These are phyloP conservation scores for Mus spretus DNA, from an alignment of 2,797 vertebrate species.

Conservation along the genomic window DNA sequence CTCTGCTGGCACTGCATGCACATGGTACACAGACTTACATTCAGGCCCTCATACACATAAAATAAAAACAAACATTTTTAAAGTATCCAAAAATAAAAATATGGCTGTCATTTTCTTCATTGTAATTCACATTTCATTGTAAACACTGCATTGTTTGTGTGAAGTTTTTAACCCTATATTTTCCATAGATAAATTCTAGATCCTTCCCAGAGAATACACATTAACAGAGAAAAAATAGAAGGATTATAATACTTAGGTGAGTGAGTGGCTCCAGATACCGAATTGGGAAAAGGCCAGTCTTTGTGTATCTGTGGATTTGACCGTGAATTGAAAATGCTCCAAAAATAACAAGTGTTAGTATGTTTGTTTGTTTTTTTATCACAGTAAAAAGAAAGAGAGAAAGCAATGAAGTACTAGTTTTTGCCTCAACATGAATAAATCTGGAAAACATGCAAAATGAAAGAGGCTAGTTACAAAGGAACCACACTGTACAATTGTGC, in stretches of 20 bases:
- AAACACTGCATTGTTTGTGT: neutral
- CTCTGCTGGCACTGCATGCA: neutral
- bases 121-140: neutral
- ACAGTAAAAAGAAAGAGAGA: neutral
- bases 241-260: neutral
- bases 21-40: neutral
- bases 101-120: neutral
- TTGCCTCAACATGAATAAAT: neutral
- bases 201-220: neutral
- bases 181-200: neutral
- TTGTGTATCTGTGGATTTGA: no score
- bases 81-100: neutral
- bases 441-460: slow-evolving; percentile 29
- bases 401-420: neutral
- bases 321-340: neutral
- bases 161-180: neutral
- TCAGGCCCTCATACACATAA: neutral
- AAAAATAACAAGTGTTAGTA: neutral
- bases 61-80: neutral
- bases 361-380: neutral
- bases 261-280: neutral
- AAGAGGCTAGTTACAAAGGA: neutral
- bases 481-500: neutral
- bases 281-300: neutral
- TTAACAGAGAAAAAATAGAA: neutral